Percentiles rank a stretch among this genome's conserved stretches.
Conservation (phyloP, 2,113 vertebrate species). For the Ahaetulla prasina region DNA sequence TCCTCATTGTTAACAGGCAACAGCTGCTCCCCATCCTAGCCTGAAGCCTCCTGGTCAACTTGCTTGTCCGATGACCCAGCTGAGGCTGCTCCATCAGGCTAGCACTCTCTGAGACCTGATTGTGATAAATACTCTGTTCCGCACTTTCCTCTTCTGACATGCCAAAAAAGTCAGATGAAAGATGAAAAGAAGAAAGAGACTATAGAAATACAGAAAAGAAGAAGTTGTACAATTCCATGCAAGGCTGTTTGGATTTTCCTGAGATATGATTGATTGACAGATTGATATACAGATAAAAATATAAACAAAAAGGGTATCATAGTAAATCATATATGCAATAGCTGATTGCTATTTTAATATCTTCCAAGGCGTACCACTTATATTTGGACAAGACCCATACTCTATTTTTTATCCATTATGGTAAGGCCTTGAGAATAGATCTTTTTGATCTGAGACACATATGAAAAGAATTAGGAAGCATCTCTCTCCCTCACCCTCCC, state of each 20-base stretch:
- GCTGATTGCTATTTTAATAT: slow-evolving; percentile 18
- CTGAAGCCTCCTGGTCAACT: not conserved
- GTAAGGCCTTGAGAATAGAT: slow-evolving; percentile 1
- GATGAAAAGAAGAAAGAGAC: not conserved
- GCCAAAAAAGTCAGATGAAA: not conserved
- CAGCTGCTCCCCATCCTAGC: not conserved
- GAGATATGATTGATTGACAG: not conserved
- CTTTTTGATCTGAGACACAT: not conserved
- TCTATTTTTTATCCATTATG: slow-evolving; percentile 22
- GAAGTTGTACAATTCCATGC: not conserved
- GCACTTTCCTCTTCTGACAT: not conserved
- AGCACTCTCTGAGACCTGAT: not conserved
- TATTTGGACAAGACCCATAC: not conserved
- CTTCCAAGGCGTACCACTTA: slow-evolving; percentile 17
- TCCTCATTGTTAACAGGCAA: not conserved
- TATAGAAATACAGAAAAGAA: not conserved
- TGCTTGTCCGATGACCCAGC: not conserved
- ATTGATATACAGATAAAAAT: not conserved
- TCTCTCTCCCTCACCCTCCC: not conserved
- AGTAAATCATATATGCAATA: not conserved
- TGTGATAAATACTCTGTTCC: not conserved
- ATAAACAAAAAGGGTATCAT: not conserved
- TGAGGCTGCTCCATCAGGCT: not conserved
- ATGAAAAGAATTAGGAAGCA: not conserved
- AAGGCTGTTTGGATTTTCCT: not conserved